Evolutionary conservation across 2,113 vertebrate genomes (phyloP).

Genomic region (Brevimyrus niger): DNA sequence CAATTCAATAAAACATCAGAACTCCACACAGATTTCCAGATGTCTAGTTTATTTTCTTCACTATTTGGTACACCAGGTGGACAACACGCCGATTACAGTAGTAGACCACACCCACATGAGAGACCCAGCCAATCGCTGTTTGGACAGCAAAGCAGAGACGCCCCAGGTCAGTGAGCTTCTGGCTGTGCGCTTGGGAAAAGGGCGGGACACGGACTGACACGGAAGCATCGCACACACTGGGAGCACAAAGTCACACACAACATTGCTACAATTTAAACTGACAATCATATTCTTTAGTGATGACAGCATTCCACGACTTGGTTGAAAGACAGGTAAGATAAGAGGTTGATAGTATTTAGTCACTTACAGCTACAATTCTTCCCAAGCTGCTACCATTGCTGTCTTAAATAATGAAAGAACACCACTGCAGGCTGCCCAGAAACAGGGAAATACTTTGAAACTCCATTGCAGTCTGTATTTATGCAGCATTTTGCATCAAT

Average conservation of each 20-base stretch:
- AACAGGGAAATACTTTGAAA: neutral
- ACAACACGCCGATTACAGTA: slow-evolving; percentile 58
- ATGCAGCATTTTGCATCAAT: neutral
- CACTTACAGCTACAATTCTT: neutral
- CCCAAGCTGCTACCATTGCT: neutral
- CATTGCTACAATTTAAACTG: neutral
- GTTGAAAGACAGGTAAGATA: neutral
- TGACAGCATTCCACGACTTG: neutral
- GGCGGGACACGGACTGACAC: slow-evolving; percentile 30
- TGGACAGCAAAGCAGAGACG: neutral
- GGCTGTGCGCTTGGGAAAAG: slow-evolving; percentile 16
- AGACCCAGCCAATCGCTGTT: neutral
- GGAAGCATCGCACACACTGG: slow-evolving; percentile 43
- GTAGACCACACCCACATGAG: slow-evolving; percentile 35
- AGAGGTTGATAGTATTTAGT: neutral
- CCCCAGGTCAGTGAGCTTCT: neutral
- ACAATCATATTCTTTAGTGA: neutral
- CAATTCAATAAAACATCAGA: neutral
- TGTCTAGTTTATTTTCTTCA: slow-evolving; percentile 44
- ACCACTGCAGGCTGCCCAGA: neutral
- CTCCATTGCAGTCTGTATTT: neutral
- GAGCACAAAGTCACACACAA: neutral
- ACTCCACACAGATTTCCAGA: neutral
- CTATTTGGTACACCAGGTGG: slow-evolving; percentile 61
- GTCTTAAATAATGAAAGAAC: neutral